Conservation (phyloP, 2,888 invertebrate genomes). For the Neuroscelio doddi region DNA sequence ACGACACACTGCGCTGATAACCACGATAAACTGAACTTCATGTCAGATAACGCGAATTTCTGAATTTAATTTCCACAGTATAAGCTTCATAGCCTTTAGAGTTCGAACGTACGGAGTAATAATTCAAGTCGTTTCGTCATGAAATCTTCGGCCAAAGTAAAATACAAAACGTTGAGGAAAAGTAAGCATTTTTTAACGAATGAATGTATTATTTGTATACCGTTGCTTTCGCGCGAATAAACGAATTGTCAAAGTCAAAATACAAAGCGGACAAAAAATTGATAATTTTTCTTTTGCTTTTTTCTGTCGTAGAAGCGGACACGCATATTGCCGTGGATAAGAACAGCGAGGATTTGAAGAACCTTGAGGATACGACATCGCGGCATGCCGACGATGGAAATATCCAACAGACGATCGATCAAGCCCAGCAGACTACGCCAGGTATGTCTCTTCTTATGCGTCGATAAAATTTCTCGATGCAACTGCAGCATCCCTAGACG, state of each 20-base stretch:
- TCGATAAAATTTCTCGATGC: slow-evolving; percentile 42
- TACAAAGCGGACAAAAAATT: too few species aligned
- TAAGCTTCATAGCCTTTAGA: too few species aligned
- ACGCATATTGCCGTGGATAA: slow-evolving; percentile 9
- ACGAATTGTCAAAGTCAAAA: too few species aligned
- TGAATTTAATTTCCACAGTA: neutral
- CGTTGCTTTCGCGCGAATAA: too few species aligned
- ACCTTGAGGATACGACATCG: slow-evolving; percentile 36
- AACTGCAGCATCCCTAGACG: slow-evolving; percentile 35
- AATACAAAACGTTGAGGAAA: too few species aligned
- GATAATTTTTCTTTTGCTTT: too few species aligned
- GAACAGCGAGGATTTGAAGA: slow-evolving; percentile 39
- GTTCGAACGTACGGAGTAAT: neutral
- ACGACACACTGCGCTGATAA: neutral
- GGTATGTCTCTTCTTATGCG: slow-evolving; percentile 52
- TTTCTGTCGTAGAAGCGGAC: slow-evolving; percentile 32
- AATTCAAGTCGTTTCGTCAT: neutral
- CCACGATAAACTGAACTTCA: neutral
- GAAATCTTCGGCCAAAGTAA: neutral
- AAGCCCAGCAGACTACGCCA: slow-evolving; percentile 62
- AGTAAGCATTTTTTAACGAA: too few species aligned
- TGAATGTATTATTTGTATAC: too few species aligned
- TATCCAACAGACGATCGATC: slow-evolving; percentile 59
- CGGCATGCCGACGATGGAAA: slow-evolving; percentile 49
- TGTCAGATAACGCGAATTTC: neutral